Evolutionary conservation across 1,140 invertebrate genomes (phyloP).

Genomic region (Fopius arisanus): DNA sequence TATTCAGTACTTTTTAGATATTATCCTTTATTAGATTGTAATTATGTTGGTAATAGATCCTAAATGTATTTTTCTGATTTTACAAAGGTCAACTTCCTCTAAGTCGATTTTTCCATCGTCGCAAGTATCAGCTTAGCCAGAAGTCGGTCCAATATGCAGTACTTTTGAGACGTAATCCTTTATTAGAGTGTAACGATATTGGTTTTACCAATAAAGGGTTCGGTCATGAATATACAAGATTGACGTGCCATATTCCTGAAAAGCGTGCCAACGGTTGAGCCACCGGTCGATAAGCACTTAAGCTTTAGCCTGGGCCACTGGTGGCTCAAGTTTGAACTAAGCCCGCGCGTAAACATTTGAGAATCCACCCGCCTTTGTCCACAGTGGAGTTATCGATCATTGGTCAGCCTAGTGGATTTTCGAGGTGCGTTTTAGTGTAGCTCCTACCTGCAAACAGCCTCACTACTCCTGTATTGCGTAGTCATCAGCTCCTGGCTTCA

Average conservation of each 20-base stretch:
- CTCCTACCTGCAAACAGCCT: background rate
- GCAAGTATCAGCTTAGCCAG: too few species aligned
- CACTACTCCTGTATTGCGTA: too few species aligned
- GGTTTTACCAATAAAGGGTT: background rate
- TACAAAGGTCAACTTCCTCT: too few species aligned
- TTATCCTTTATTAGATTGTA: too few species aligned
- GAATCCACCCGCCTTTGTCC: background rate
- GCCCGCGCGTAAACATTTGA: conserved; percentile 10
- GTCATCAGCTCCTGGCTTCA: too few species aligned
- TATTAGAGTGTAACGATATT: background rate
- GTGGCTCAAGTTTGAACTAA: conserved; percentile 11
- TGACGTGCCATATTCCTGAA: background rate
- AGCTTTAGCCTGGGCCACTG: conserved; percentile 3
- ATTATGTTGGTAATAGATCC: too few species aligned
- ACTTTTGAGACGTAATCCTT: too few species aligned
- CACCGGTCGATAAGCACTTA: conserved; percentile 3
- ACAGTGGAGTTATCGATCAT: conserved; percentile 6
- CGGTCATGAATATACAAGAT: background rate
- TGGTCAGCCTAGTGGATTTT: conserved; percentile 1
- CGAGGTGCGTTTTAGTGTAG: background rate
- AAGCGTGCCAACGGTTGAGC: background rate
- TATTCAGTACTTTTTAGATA: too few species aligned
- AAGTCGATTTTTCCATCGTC: too few species aligned
- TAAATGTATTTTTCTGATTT: too few species aligned
- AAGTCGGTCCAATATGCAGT: too few species aligned